A percentile compares a stretch with the other conserved stretches of the same genome.
Conservation (phyloP, 2,113 vertebrate genomes). For the Urocolius indicus region DNA sequence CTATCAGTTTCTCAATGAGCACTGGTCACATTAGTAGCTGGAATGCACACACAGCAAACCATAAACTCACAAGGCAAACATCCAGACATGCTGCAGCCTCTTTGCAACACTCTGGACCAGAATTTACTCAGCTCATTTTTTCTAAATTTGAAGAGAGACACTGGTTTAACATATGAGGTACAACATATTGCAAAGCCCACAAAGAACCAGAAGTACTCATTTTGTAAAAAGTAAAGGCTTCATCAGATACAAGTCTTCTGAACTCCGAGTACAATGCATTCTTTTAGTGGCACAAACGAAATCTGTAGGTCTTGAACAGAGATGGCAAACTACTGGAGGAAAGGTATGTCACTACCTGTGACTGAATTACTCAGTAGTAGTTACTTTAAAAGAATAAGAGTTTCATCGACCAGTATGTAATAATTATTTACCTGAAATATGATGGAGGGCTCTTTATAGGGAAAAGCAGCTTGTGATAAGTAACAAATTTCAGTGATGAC, state of each 20-base stretch:
- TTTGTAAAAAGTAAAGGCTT: neutral
- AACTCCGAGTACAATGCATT: neutral
- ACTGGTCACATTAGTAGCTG: neutral
- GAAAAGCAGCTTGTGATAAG: neutral
- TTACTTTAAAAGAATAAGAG: neutral
- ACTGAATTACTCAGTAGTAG: neutral
- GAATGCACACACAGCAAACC: neutral
- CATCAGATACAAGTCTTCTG: neutral
- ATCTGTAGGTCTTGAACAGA: neutral
- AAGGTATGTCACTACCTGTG: neutral
- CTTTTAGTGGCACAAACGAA: neutral
- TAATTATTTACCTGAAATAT: neutral
- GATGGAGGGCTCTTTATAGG: neutral
- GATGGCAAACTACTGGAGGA: neutral
- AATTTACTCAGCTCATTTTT: neutral
- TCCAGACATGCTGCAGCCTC: neutral
- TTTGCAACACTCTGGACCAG: neutral
- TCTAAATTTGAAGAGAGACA: accelerated
- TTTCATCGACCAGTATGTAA: neutral
- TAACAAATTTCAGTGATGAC: neutral
- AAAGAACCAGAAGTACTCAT: neutral
- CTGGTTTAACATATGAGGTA: neutral
- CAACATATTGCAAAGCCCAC: neutral
- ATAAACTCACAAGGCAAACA: neutral
- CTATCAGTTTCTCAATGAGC: neutral